These are phyloP conservation scores for Colaptes auratus DNA, from an alignment of 2,113 vertebrate genomes.

Conservation along the genomic window DNA sequence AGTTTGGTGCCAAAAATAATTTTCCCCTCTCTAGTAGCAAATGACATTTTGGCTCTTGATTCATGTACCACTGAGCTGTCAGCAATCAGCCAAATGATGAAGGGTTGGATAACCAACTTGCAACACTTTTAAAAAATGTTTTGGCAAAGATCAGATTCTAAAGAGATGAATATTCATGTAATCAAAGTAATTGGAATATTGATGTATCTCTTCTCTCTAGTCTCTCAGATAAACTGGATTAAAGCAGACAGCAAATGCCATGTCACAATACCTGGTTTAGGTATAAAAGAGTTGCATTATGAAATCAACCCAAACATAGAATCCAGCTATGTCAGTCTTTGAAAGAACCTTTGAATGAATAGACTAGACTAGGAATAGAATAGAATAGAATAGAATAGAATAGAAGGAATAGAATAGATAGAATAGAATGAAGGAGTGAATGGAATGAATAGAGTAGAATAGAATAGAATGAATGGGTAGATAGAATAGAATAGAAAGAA, in stretches of 20 bases:
- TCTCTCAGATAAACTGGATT: conserved; percentile 6
- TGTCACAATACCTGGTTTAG: neutral
- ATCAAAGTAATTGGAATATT: conserved; percentile 67
- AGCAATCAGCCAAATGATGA: conserved; percentile 56
- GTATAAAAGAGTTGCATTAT: neutral
- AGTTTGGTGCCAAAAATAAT: conserved; percentile 44
- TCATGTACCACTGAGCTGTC: conserved; percentile 55
- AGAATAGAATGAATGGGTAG: too few relatives aligned
- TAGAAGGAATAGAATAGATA: too few relatives aligned
- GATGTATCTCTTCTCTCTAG: conserved; percentile 33
- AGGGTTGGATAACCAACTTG: conserved; percentile 36
- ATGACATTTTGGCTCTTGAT: conserved; percentile 35
- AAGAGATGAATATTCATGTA: conserved; percentile 66
- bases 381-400: too few relatives aligned
- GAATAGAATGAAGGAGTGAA: too few relatives aligned
- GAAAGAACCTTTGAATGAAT: conserved; percentile 16
- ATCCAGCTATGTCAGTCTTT: neutral
- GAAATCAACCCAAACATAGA: neutral
- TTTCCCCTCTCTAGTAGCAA: conserved; percentile 34
- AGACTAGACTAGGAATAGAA: too few relatives aligned
- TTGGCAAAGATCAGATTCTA: conserved; percentile 55
- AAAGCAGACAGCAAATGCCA: neutral
- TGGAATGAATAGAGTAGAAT: too few relatives aligned
- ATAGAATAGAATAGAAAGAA: too few relatives aligned
- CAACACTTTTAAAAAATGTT: neutral